Percentiles rank a stretch among this genome's conserved stretches.
phyloP scores from a whole-genome alignment of 2,888 invertebrate species.

The Leptopilina myrica region DNA sequence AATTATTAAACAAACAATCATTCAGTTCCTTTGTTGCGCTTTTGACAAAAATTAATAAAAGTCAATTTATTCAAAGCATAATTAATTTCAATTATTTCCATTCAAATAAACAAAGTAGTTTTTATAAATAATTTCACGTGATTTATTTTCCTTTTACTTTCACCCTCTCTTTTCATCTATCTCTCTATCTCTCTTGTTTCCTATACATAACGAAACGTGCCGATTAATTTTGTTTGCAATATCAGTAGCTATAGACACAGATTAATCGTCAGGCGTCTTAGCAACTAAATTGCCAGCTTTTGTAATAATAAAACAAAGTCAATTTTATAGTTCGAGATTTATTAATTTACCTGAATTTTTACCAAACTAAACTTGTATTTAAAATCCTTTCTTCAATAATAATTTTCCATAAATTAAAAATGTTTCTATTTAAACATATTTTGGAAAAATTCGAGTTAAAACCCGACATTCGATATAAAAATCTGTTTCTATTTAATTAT shows the following conservation, averaged over 20 bases:
- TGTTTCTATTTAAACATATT: too few relatives aligned
- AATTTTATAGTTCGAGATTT: neutral
- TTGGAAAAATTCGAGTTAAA: too few relatives aligned
- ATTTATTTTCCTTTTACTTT: constrained; percentile 12
- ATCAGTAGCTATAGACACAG: constrained; percentile 21
- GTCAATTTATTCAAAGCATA: too few relatives aligned
- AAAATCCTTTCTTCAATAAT: too few relatives aligned
- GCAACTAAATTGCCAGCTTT: constrained; percentile 24
- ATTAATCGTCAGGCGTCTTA: constrained; percentile 11
- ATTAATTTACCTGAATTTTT: neutral
- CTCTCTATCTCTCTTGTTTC: neutral
- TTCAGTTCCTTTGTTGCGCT: too few relatives aligned
- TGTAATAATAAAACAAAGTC: neutral
- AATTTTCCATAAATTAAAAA: too few relatives aligned
- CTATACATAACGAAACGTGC: constrained; percentile 8
- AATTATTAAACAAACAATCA: too few relatives aligned
- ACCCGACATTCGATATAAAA: too few relatives aligned
- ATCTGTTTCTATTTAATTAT: too few relatives aligned
- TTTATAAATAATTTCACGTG: constrained; percentile 1
- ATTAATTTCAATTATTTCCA: neutral
- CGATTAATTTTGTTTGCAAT: constrained; percentile 13
- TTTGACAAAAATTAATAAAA: too few relatives aligned
- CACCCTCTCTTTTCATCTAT: neutral
- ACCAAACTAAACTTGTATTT: too few relatives aligned
- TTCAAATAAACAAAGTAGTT: too few relatives aligned